Evolutionary conservation across 1,140 invertebrate species (phyloP), one percentile per base, ranked within the genome.

Genomic region (Zaprionus ornatus): DNA sequence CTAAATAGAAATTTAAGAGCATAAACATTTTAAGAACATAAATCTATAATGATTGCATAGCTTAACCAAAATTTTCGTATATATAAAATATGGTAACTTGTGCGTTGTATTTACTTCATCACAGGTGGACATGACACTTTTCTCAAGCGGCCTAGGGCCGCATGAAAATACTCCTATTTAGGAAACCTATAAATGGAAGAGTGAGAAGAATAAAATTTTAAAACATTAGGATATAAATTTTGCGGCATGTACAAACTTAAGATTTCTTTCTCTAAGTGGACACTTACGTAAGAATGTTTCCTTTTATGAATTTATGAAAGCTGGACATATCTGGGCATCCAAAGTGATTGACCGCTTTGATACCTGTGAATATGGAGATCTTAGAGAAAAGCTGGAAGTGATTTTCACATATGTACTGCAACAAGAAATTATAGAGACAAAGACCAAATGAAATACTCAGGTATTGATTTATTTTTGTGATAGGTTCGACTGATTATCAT

Each of bases 361-460:
- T 93, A 3, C 98, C 98, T 10, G 98, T 99, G 93, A 99, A 99
- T 95, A 99, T 98, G 62, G 98, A 99, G 55, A 96, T 97, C 82
- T 98, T 98, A 0, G 97, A 98, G 63, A 99, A 94, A 64, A 98
- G 95, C 94, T 99, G 99, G 94, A 99, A 99, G 93, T 99, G 99
- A 93, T 99, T 99, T 93, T 99, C 99, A 93, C 99, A 99, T 92
- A 99, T 99, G 92, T 99, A 99, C 99, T 99, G 94, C 29, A 97
- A 95, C 12, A 32, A 23, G 1, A 5, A 42, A 75, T 37, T 13
- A 65, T 1, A 70, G 27, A 17, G 21, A 1, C 15, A 6, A 23
- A 21, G 17, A 50, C 7, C n/a, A 52, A 50, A 1, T 19, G 17
- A 52, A 52, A 52, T 10, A 25, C 7, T 32, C 32, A 9, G 7